These are phyloP conservation scores for Chironomus riparius DNA, from an alignment of 2,888 invertebrate species.

Conservation along the genomic window DNA sequence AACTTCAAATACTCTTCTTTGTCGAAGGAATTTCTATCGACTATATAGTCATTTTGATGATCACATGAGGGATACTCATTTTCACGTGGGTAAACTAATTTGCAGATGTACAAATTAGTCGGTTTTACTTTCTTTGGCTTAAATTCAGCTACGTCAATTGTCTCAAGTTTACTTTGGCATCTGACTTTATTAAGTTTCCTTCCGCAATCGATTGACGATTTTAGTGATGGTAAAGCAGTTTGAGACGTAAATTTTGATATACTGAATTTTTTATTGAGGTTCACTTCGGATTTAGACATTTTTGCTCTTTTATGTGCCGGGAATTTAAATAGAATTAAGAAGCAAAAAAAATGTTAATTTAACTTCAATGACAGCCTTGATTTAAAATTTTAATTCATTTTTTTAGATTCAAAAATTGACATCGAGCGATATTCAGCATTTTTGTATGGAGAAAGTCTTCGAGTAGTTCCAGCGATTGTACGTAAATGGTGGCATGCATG, in stretches of 20 bases:
- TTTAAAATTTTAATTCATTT: background rate
- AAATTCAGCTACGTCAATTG: background rate
- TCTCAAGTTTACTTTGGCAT: background rate
- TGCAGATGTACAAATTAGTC: slow-evolving; percentile 8
- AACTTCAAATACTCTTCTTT: slow-evolving; percentile 37
- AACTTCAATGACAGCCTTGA: background rate
- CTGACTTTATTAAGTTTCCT: too few species aligned
- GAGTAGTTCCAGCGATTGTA: slow-evolving; percentile 61
- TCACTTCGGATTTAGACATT: background rate
- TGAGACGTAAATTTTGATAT: background rate
- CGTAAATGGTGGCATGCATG: slow-evolving; percentile 68
- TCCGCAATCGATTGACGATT: too few species aligned
- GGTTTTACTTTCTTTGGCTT: slow-evolving; percentile 9
- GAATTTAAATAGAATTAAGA: too few species aligned
- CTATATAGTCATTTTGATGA: slow-evolving; percentile 37
- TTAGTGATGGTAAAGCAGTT: background rate
- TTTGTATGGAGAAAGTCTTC: slow-evolving; percentile 54
- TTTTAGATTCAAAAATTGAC: background rate
- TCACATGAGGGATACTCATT: slow-evolving; percentile 33
- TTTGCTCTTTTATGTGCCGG: too few species aligned
- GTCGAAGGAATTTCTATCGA: slow-evolving; percentile 38
- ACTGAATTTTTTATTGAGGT: background rate
- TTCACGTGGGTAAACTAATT: background rate
- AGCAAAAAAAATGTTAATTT: background rate
- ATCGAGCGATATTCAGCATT: slow-evolving; percentile 47